A percentile compares a stretch with the other conserved stretches of the same genome.
Conservation (phyloP, 2,113 vertebrate species). For the Laticauda laticaudata region DNA sequence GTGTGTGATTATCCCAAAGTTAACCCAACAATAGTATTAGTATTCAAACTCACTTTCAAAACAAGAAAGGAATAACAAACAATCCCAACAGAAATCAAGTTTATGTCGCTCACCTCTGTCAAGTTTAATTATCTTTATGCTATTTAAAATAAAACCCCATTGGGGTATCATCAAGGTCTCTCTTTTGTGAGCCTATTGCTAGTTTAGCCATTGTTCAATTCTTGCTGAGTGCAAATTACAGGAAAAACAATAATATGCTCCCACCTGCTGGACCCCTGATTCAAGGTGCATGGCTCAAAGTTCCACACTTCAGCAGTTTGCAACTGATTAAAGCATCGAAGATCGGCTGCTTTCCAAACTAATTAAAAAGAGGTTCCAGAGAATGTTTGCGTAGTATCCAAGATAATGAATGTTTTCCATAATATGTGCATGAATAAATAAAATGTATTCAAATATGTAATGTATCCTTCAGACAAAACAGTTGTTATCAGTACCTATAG, state of each 20-base stretch:
- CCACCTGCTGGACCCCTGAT: neutral
- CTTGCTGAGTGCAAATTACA: constrained; percentile 16
- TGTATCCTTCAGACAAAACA: constrained; percentile 11
- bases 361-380: constrained; percentile 27
- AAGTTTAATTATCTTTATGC: neutral
- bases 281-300: accelerated
- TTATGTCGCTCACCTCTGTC: constrained; percentile 7
- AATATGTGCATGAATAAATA: constrained; percentile 22
- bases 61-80: neutral
- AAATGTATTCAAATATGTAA: constrained; percentile 32
- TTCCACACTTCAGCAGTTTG: constrained; percentile 22
- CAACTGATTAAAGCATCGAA: constrained; percentile 39
- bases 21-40: accelerated
- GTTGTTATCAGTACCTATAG: neutral
- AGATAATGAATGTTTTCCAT: constrained; percentile 8
- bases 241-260: neutral
- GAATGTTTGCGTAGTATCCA: constrained; percentile 14
- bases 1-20: neutral
- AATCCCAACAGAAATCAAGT: constrained; percentile 21
- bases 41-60: neutral
- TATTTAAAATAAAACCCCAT: constrained; percentile 13
- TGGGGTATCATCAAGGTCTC: neutral
- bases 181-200: neutral
- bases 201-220: neutral
- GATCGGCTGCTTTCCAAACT: constrained; percentile 37